Percentiles rank a stretch among this genome's conserved stretches.
Conservation (phyloP, 2,113 vertebrate genomes). For the Malurus alboscapulatus region DNA sequence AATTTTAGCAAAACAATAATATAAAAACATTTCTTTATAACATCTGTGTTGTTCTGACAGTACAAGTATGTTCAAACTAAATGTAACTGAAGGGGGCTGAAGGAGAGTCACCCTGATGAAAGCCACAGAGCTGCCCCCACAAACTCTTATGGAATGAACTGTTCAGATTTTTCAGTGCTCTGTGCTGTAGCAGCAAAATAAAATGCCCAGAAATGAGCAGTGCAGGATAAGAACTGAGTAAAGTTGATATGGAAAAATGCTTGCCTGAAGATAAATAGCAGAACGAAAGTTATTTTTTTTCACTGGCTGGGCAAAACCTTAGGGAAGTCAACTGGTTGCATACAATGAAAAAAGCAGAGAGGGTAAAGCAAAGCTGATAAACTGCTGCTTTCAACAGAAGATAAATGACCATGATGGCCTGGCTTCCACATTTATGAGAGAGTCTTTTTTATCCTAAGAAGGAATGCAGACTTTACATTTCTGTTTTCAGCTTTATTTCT, state of each 20-base stretch:
- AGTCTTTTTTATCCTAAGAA: conserved; percentile 50
- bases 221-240: conserved; percentile 14
- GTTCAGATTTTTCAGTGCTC: neutral
- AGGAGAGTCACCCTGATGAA: neutral
- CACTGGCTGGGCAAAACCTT: conserved; percentile 26
- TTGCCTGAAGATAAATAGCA: conserved; percentile 46
- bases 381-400: conserved; percentile 57
- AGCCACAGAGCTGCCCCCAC: neutral
- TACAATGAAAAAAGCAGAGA: neutral
- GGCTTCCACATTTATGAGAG: conserved; percentile 32
- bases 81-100: neutral
- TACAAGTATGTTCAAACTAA: neutral
- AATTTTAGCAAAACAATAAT: neutral
- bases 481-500: conserved; percentile 29
- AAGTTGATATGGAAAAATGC: conserved; percentile 19
- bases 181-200: neutral
- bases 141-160: neutral
- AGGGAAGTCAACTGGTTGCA: conserved; percentile 29
- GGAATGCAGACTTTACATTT: conserved; percentile 26
- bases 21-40: neutral
- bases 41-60: neutral
- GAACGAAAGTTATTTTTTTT: conserved; percentile 46
- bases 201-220: conserved; percentile 11
- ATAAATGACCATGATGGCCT: conserved; percentile 39
- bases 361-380: conserved; percentile 55